A percentile compares a stretch with the other conserved stretches of the same genome.
These are phyloP conservation scores for Clusia tigrina DNA, from an alignment of 2,888 invertebrate species.

Conservation along the genomic window DNA sequence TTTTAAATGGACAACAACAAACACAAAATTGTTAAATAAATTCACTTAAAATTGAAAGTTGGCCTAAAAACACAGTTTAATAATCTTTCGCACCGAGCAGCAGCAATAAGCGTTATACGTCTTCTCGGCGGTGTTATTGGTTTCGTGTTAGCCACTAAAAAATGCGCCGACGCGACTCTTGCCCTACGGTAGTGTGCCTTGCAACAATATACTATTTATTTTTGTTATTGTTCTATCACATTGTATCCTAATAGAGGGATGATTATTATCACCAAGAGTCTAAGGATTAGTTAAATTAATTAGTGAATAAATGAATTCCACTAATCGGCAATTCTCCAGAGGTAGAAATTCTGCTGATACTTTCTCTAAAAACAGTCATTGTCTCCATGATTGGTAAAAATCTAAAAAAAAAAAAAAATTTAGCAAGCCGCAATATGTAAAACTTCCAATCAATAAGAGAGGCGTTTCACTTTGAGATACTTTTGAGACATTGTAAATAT, in stretches of 20 bases:
- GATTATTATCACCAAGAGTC: no score
- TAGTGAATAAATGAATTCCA: no score
- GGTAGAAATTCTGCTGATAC: no score
- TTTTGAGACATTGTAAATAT: no score
- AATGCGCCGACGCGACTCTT: background rate
- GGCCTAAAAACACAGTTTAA: slow-evolving; percentile 58
- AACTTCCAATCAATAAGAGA: background rate
- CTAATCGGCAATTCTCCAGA: no score
- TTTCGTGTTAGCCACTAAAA: background rate
- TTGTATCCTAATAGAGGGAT: no score
- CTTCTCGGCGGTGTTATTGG: background rate
- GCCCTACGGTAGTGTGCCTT: no score
- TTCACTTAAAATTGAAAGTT: slow-evolving; percentile 54
- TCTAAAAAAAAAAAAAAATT: background rate
- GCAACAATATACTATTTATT: no score
- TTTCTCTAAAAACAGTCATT: slow-evolving; percentile 16
- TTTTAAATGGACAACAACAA: background rate
- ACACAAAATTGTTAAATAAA: background rate
- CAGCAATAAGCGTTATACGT: slow-evolving; percentile 1
- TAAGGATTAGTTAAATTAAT: no score
- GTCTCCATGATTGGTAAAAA: slow-evolving; percentile 8
- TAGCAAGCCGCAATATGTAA: background rate
- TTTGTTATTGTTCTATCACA: no score
- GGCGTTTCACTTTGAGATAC: no score
- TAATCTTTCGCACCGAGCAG: background rate